Evolutionary conservation across 2,797 vertebrate genomes (phyloP).

Genomic region (Anguilla obscura): DNA sequence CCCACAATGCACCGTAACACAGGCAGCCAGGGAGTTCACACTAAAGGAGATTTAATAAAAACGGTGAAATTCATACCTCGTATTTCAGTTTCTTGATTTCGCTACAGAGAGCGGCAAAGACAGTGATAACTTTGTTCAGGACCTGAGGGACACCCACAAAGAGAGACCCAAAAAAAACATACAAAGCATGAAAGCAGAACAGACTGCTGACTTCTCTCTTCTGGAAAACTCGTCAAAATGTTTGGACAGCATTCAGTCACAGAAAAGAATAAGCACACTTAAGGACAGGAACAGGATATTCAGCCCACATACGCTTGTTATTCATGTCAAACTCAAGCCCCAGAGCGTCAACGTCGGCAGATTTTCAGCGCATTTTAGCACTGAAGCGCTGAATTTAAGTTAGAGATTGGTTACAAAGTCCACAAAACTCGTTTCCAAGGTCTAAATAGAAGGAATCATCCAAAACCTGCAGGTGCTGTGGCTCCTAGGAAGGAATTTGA

Average conservation of each 20-base stretch:
- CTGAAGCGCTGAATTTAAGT: neutral
- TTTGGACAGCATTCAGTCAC: neutral
- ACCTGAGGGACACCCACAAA: slow-evolving; percentile 71
- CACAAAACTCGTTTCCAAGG: neutral
- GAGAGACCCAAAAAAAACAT: neutral
- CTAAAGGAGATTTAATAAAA: slow-evolving; percentile 49
- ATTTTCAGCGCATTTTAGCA: neutral
- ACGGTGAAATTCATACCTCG: slow-evolving; percentile 75
- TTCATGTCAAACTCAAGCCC: neutral
- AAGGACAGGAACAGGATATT: neutral
- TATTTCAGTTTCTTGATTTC: slow-evolving; percentile 98
- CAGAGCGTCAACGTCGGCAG: neutral
- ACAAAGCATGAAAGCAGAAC: neutral
- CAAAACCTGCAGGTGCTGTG: neutral
- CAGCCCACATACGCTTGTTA: neutral
- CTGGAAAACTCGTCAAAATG: neutral
- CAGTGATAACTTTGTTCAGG: slow-evolving; percentile 98
- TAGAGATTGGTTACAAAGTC: neutral
- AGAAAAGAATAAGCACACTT: neutral
- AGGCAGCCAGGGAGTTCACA: neutral
- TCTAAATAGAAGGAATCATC: neutral
- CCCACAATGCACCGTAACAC: neutral
- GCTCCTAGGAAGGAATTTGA: neutral
- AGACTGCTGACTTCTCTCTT: neutral
- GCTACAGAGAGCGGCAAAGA: slow-evolving; percentile 95